phyloP scores from a whole-genome alignment of 2,797 vertebrate species.

The Microcaecilia unicolor region DNA sequence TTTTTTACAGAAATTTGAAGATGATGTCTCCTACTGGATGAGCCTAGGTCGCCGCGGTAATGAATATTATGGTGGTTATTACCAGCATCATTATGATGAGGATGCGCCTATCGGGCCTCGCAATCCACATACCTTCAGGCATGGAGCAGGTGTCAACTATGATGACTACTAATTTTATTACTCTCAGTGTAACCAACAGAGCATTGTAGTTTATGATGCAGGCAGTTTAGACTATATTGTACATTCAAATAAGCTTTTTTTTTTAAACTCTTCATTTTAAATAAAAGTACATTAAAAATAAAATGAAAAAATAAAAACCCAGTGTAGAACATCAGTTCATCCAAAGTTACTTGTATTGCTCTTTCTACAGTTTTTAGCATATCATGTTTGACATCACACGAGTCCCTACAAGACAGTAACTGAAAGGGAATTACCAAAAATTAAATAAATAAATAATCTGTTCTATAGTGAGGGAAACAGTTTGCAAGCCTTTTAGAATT shows the following conservation, averaged over 20 bases:
- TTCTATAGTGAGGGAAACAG: too few species aligned
- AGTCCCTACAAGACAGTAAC: too few species aligned
- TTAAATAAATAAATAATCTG: too few species aligned
- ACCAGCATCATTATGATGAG: slow-evolving; percentile 87
- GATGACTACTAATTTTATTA: slow-evolving; percentile 70
- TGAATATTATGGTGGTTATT: slow-evolving; percentile 65
- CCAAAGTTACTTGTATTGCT: too few species aligned
- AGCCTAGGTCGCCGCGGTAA: slow-evolving; percentile 57
- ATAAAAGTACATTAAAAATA: too few species aligned
- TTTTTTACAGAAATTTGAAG: slow-evolving; percentile 77
- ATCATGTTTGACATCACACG: too few species aligned
- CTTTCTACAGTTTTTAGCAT: too few species aligned
- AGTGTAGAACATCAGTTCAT: too few species aligned
- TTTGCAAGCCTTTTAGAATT: too few species aligned
- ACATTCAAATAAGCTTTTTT: background rate
- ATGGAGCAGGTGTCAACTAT: slow-evolving; percentile 84
- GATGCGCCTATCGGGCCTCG: slow-evolving; percentile 71
- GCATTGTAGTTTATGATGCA: rapidly evolving
- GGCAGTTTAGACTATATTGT: background rate
- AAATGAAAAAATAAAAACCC: too few species aligned
- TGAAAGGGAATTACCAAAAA: too few species aligned
- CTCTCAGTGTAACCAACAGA: background rate
- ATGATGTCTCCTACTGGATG: slow-evolving; percentile 81
- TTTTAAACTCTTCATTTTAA: background rate
- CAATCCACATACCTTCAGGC: slow-evolving; percentile 56